phyloP scores from a whole-genome alignment of 2,888 invertebrate species.

The Pyrocoelia pectoralis region DNA sequence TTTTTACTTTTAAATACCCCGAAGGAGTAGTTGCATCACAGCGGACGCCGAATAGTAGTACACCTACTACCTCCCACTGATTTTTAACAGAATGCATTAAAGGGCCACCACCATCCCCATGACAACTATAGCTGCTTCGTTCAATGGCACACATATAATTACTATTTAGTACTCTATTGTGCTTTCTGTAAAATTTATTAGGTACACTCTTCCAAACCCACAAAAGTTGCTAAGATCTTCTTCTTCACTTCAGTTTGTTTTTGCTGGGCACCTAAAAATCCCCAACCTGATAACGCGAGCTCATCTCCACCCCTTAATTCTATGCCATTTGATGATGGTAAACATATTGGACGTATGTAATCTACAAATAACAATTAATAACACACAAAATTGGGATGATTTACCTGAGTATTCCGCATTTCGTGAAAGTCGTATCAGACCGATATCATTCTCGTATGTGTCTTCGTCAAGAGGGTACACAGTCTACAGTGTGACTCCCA shows the following conservation, averaged over 20 bases:
- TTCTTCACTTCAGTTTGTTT: neutral
- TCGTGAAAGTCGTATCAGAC: no score
- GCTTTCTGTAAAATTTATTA: no score
- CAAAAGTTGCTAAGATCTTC: neutral
- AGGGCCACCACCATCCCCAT: neutral
- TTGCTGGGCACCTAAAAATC: neutral
- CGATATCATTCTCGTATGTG: no score
- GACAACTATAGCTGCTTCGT: neutral
- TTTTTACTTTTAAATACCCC: neutral
- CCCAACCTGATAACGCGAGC: neutral
- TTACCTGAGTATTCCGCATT: no score
- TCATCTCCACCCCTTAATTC: neutral
- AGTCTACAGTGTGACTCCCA: no score
- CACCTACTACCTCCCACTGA: neutral
- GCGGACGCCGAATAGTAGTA: neutral
- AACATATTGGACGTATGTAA: constrained; percentile 59
- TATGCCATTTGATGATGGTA: constrained; percentile 46
- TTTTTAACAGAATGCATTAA: neutral
- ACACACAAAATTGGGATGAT: no score
- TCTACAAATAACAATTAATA: constrained; percentile 48
- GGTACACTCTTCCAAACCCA: no score
- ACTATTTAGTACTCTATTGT: no score
- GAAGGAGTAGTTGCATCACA: neutral
- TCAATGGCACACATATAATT: no score
- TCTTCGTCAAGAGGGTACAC: no score